These are phyloP conservation scores for Vimba vimba DNA, from an alignment of 2,113 vertebrate species.

Conservation along the genomic window DNA sequence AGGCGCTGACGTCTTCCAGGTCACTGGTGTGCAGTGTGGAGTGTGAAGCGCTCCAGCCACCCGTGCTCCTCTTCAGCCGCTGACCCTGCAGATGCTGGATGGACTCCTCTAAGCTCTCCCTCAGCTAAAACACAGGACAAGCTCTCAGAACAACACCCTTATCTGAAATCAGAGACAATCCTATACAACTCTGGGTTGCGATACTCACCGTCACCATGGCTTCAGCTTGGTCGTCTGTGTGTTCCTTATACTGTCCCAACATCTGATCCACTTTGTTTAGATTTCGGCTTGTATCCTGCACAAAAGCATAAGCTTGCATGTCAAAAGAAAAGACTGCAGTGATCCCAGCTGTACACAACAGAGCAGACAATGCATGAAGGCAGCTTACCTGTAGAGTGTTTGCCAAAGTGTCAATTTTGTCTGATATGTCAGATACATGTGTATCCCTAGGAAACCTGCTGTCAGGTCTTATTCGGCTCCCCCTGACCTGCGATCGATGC, in stretches of 20 bases:
- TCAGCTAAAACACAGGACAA: conserved; percentile 77
- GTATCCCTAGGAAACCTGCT: conserved; percentile 51
- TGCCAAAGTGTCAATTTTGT: conserved; percentile 89
- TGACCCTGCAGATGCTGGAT: conserved; percentile 84
- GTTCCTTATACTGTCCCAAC: conserved; percentile 88
- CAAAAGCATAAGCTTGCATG: conserved; percentile 7
- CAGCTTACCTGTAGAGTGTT: conserved; percentile 87
- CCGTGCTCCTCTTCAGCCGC: conserved; percentile 70
- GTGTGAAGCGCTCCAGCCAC: conserved; percentile 80
- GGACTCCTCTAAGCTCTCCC: conserved; percentile 89
- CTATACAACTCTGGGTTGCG: not conserved
- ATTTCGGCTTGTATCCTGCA: conserved; percentile 91
- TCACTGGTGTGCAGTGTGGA: conserved; percentile 88
- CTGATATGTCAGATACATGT: conserved; percentile 73
- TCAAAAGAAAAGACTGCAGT: conserved; percentile 2
- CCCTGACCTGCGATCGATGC: conserved; percentile 67
- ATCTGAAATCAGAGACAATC: conserved; percentile 21
- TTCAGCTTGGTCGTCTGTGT: conserved; percentile 84
- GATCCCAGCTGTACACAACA: not conserved
- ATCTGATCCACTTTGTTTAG: conserved; percentile 88
- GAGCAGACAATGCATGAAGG: conserved; percentile 41
- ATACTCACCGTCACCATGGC: conserved; percentile 84
- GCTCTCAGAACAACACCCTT: not conserved
- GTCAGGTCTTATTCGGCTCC: conserved; percentile 64
- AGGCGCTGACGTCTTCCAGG: conserved; percentile 74